Evolutionary conservation across 2,113 vertebrate species (phyloP), one percentile per base, ranked within the genome.

Genomic region (Theropithecus gelada): DNA sequence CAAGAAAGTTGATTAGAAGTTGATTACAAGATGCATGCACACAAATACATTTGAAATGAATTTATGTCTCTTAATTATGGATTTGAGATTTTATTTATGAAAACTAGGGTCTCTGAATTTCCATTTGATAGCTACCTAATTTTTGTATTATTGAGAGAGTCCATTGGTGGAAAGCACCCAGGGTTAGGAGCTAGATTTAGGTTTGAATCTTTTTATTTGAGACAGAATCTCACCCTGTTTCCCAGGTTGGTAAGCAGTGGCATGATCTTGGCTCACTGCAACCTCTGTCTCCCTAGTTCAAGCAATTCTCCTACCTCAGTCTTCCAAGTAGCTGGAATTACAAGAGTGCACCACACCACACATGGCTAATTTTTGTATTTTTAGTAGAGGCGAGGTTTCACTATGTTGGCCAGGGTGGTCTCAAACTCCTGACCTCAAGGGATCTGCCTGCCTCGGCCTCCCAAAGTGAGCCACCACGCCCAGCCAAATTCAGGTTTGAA

Each of bases 21-120:
- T 32, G 80, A 95, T 79, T 57, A 59, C 38, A 64, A 86, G 80
- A 92, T 73, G 25, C 73, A 64, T 45, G 25, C 66, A 92, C 68
- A 32, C 68, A 73, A 43, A 83, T 70, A 32, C 48, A 66, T 64
- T 72, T 75, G 64, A 93, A 94, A 57, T 82, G 38, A 75, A 84
- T 75, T 87, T 89, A 59, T 61, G 32, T 59, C 75, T 25, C 17
- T 76, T 81, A 9, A 61, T 20, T 83, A 57, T 79, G 52, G 79
- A 95, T 92, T 75, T 83, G n/a, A n/a, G 72, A 55, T 88, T 88
- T 96, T 78, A 72, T 79, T 93, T 92, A 79, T 82, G 55, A 88
- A 93, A 90, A 50, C 23, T 16, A 35, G 13, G 40, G 22, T 52
- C 90, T 80, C 79, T 83, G 61, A 32, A 61, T 72, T 92, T 93